These are phyloP conservation scores for Pholis gunnellus DNA, from an alignment of 2,113 vertebrate species.

Conservation along the genomic window DNA sequence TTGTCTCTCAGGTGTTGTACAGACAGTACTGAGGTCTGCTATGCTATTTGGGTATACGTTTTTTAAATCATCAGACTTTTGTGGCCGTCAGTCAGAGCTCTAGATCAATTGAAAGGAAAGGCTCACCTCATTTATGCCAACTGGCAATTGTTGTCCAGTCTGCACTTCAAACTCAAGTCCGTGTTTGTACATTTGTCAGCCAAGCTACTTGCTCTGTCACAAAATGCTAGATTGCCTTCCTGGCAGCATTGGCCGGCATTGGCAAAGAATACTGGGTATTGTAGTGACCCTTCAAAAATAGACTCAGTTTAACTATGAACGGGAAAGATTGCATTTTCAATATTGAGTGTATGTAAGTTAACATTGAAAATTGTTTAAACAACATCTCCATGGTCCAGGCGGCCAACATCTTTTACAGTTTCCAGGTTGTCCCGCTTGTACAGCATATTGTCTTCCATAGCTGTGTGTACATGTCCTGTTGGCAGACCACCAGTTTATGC, in stretches of 20 bases:
- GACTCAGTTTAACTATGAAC: neutral
- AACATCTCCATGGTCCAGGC: conserved; percentile 8
- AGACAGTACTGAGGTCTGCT: neutral
- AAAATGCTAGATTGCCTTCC: conserved; percentile 13
- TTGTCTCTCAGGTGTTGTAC: neutral
- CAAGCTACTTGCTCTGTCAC: conserved; percentile 9
- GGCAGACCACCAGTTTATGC: conserved; percentile 28
- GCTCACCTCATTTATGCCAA: neutral
- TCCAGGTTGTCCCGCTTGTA: neutral
- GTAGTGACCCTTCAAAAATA: conserved; percentile 23
- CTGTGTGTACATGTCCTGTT: conserved; percentile 29
- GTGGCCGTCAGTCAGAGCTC: neutral
- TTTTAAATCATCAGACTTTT: neutral
- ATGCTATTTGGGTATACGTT: neutral
- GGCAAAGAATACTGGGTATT: conserved; percentile 23
- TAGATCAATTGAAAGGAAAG: conserved; percentile 11
- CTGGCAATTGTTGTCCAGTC: conserved; percentile 3
- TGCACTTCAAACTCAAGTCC: conserved; percentile 14
- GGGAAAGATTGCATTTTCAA: conserved; percentile 3
- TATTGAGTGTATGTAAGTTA: neutral
- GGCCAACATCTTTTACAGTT: neutral
- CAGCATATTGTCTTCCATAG: conserved; percentile 8
- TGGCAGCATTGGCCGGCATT: conserved; percentile 30
- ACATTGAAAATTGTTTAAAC: conserved; percentile 2
- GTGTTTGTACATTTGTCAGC: conserved; percentile 17